Percentiles rank a stretch among this genome's conserved stretches.
These are phyloP conservation scores for Stenodema calcarata DNA, from an alignment of 2,888 invertebrate genomes.

Conservation along the genomic window DNA sequence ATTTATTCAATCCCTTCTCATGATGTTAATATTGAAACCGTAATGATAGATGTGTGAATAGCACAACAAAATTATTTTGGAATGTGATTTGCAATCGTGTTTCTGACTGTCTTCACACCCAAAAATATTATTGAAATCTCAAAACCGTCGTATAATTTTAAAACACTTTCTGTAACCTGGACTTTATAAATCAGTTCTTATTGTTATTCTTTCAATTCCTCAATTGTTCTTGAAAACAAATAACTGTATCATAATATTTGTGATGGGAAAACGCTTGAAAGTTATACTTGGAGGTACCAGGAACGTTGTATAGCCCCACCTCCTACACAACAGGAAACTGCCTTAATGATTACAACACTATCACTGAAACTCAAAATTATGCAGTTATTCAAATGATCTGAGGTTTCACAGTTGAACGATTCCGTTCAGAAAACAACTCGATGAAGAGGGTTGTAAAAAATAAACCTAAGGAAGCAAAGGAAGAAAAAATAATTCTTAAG, in stretches of 20 bases:
- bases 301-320: neutral
- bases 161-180: neutral
- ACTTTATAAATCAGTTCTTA: neutral
- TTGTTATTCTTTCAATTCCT: neutral
- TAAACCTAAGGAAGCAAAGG: constrained; percentile 15
- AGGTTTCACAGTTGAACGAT: constrained; percentile 15
- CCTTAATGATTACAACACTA: constrained; percentile 11
- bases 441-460: neutral
- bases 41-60: too few relatives aligned
- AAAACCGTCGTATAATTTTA: neutral
- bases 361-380: constrained; percentile 19
- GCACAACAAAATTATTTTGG: too few relatives aligned
- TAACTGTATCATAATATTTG: neutral
- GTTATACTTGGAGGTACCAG: neutral
- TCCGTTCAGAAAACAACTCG: constrained; percentile 32
- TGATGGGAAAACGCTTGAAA: too few relatives aligned
- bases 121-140: neutral
- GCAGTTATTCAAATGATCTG: constrained; percentile 35
- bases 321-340: neutral
- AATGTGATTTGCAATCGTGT: too few relatives aligned
- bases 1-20: too few relatives aligned
- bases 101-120: too few relatives aligned
- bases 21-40: too few relatives aligned
- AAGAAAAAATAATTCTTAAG: constrained; percentile 18
- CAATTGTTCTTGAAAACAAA: neutral